Conservation (phyloP, 2,113 vertebrate species). For the Clarias magur region DNA sequence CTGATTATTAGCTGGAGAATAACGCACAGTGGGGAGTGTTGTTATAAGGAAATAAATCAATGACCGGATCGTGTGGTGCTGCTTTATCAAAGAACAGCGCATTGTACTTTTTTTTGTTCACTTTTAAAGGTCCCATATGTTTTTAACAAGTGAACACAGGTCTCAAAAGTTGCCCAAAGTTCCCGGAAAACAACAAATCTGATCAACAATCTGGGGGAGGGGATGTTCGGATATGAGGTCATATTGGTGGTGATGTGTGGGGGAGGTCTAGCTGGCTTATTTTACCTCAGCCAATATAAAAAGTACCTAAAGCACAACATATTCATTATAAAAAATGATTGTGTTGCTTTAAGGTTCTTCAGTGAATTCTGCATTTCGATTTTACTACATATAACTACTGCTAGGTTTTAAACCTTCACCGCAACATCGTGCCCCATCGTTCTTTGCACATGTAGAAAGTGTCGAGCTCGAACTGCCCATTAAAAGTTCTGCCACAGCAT, state of each 20-base stretch:
- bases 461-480: background rate
- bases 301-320: background rate
- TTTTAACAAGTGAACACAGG: too few species aligned
- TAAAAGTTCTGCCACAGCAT: background rate
- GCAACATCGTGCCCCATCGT: too few species aligned
- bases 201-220: too few species aligned
- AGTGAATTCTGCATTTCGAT: background rate
- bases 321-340: background rate
- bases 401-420: background rate
- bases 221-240: too few species aligned
- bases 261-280: too few species aligned
- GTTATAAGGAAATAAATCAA: background rate
- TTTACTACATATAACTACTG: background rate
- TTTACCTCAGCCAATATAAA: too few species aligned
- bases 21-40: background rate
- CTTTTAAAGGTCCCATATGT: too few species aligned
- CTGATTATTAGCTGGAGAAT: constrained; percentile 19
- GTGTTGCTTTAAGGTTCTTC: background rate
- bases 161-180: too few species aligned
- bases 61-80: background rate
- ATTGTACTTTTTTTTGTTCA: too few species aligned
- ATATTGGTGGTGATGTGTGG: too few species aligned
- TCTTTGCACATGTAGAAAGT: background rate
- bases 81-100: too few species aligned
- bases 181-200: too few species aligned